Evolutionary conservation across 2,888 invertebrate species (phyloP).

Genomic region (Leptinotarsa juncta): DNA sequence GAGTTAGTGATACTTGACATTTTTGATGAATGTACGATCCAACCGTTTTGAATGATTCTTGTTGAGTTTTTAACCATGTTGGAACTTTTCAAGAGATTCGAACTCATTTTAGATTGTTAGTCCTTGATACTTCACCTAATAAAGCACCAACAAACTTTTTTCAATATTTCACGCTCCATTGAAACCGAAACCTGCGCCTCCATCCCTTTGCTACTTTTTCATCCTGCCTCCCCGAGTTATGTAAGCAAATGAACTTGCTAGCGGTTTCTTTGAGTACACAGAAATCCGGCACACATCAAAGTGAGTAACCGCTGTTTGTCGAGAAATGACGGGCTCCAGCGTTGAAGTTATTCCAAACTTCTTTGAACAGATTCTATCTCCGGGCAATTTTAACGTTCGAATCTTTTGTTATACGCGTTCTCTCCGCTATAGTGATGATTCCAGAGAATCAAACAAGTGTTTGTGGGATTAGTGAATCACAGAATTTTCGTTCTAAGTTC

Average conservation of each 20-base stretch:
- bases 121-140: too few relatives aligned
- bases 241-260: conserved; percentile 3
- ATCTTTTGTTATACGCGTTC: neutral
- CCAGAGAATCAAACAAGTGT: neutral
- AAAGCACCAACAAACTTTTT: neutral
- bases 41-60: too few relatives aligned
- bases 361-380: neutral
- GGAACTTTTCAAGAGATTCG: too few relatives aligned
- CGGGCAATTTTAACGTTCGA: neutral
- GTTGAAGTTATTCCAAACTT: conserved; percentile 5
- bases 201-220: neutral
- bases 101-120: too few relatives aligned
- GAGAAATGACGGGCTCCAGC: neutral
- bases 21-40: too few relatives aligned
- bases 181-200: neutral
- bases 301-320: conserved; percentile 10
- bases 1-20: too few relatives aligned
- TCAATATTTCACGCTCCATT: neutral
- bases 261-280: conserved; percentile 17
- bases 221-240: neutral
- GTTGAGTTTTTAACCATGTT: too few relatives aligned
- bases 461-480: too few relatives aligned
- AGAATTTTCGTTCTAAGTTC: too few relatives aligned
- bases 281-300: conserved; percentile 3
- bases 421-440: neutral